phyloP scores from a whole-genome alignment of 2,113 vertebrate species.

The Chamaea fasciata region DNA sequence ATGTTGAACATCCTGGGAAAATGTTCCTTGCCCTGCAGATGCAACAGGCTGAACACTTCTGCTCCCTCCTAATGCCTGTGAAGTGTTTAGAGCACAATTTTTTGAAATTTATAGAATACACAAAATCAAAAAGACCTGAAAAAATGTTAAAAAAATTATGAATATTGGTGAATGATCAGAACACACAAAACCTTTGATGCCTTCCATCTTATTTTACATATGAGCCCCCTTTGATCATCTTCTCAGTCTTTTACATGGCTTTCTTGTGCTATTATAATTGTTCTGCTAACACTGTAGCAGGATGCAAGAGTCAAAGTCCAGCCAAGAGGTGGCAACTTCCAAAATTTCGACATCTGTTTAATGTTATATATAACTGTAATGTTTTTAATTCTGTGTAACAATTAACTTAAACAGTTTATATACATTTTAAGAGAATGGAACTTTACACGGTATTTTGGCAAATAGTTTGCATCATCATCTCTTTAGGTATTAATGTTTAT shows the following conservation, averaged over 20 bases:
- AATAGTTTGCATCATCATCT: not conserved
- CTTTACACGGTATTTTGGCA: not conserved
- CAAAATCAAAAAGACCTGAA: conserved; percentile 65
- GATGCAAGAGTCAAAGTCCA: conserved; percentile 27
- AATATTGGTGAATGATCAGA: conserved; percentile 69
- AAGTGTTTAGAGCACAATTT: conserved; percentile 41
- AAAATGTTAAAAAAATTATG: conserved; percentile 67
- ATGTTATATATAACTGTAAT: not conserved
- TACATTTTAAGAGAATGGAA: not conserved
- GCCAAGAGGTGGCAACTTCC: not conserved
- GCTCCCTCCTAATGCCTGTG: not conserved
- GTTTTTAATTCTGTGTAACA: not conserved
- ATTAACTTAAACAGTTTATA: not conserved
- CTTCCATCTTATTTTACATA: conserved; percentile 65
- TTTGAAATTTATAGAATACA: conserved; percentile 70
- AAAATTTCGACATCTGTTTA: not conserved
- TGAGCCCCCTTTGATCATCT: conserved; percentile 66
- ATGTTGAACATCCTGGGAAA: not conserved
- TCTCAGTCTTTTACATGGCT: conserved; percentile 50
- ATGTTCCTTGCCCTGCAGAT: not conserved
- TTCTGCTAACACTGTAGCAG: conserved; percentile 56
- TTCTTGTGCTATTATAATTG: conserved; percentile 64
- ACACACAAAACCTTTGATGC: conserved; percentile 64
- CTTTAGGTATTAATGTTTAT: not conserved
- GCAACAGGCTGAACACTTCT: not conserved